Evolutionary conservation across 2,113 vertebrate species (phyloP).

Genomic region (Salvelinus namaycush): DNA sequence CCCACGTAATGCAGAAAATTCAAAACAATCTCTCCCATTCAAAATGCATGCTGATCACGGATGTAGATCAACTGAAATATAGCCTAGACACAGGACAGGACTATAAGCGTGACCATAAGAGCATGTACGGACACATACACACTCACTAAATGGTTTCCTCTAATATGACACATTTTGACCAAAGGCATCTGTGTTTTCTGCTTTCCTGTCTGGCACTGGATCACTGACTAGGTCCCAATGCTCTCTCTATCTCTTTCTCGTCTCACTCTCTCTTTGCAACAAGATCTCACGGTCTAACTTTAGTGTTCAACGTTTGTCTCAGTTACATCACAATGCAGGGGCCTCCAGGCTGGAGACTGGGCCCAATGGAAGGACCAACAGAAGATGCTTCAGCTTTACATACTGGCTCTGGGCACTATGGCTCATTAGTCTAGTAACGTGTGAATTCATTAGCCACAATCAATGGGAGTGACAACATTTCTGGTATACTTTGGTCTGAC

Average conservation of each 20-base stretch:
- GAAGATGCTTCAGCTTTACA: not conserved
- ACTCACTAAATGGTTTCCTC: not conserved
- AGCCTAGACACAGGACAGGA: not conserved
- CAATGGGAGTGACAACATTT: not conserved
- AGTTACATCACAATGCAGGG: constrained; percentile 26
- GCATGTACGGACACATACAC: no score
- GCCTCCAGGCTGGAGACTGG: not conserved
- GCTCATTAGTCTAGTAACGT: not conserved
- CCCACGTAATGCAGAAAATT: constrained; percentile 9
- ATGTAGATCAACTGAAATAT: not conserved
- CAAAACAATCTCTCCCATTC: not conserved
- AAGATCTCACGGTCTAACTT: not conserved
- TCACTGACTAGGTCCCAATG: no score
- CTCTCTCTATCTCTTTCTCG: no score
- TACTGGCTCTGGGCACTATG: not conserved
- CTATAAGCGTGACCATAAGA: no score
- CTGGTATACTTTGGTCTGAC: not conserved
- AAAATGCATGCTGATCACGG: not conserved
- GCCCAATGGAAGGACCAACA: not conserved
- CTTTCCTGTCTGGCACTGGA: not conserved
- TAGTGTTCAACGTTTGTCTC: not conserved
- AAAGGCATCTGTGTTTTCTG: not conserved
- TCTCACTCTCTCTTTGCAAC: not conserved
- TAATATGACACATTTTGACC: not conserved
- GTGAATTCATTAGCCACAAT: not conserved